Evolutionary conservation across 2,888 invertebrate species (phyloP), one percentile per base, ranked within the genome.

Genomic region (Microdon myrmicae): DNA sequence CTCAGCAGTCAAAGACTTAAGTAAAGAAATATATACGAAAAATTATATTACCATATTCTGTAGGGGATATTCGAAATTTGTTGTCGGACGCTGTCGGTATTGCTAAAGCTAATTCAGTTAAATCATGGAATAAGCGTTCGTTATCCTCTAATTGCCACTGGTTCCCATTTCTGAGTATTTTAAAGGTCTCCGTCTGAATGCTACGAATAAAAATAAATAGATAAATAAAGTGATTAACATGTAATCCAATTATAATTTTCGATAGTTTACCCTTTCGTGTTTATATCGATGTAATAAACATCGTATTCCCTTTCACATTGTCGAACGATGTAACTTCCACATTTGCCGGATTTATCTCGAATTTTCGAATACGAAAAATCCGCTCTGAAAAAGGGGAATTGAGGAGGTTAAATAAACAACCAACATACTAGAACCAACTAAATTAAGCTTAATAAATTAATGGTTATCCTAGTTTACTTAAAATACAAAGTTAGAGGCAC

Each of bases 361-460:
- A 95, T 82, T 81, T 94, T 94, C 14, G 87, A 84, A 76, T 91
- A 90, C 0, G 94, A 89, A 81, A 92, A 94, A 72, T 89, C 89
- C 34, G 90, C 90, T 9, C 92, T 92, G 77, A 48, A 82, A 82
- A 41, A 47, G 17, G 17, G 34, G 51, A 31, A 35, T 16, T 39
- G 22, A 3, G 6, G 31, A 45, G 12, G 28, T 45, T 10, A 12
- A 23, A 23, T 35, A 35, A 10, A 26, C 3, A 25, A 12, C 19
- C 20, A 23, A 19, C n/a, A 35, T 16, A n/a, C n/a, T n/a, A n/a
- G n/a, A n/a, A n/a, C n/a, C n/a, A n/a, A n/a, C n/a, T n/a, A n/a
- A n/a, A n/a, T n/a, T n/a, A n/a, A n/a, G n/a, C n/a, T n/a, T n/a
- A n/a, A n/a, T n/a, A n/a, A n/a, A n/a, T n/a, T n/a, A n/a, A n/a